phyloP scores from a whole-genome alignment of 2,113 vertebrate species.

The Sebastes schlegelii region DNA sequence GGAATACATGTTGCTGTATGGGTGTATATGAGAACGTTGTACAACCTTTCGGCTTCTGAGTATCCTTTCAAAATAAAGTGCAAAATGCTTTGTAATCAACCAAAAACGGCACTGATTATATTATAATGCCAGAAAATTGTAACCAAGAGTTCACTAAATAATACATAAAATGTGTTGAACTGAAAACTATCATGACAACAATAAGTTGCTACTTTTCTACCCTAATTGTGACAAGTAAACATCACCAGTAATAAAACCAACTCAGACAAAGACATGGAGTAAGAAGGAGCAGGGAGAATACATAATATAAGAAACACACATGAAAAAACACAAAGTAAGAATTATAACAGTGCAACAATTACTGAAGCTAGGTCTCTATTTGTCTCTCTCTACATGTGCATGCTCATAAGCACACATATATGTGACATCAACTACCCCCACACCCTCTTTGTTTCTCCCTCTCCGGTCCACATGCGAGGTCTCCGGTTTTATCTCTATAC shows the following conservation, averaged over 20 bases:
- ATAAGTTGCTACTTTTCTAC: slow-evolving; percentile 1
- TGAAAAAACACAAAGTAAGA: background rate
- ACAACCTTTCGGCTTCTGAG: background rate
- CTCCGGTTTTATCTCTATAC: slow-evolving; percentile 6
- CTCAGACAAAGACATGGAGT: background rate
- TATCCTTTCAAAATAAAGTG: slow-evolving; percentile 2
- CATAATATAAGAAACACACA: background rate
- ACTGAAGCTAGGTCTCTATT: background rate
- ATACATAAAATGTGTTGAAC: background rate
- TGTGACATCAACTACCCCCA: slow-evolving; percentile 1
- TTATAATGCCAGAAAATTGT: background rate
- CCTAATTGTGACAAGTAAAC: slow-evolving; percentile 38
- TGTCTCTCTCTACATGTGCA: background rate
- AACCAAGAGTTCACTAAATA: background rate
- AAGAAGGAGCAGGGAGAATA: background rate
- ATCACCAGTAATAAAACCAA: slow-evolving; percentile 20
- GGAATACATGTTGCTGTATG: background rate
- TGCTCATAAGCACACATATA: background rate
- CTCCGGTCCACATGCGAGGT: background rate
- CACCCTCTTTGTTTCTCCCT: slow-evolving; percentile 9
- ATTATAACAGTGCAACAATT: background rate
- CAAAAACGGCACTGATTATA: background rate
- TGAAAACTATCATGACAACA: background rate
- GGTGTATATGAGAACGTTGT: background rate
- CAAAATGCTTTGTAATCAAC: background rate